These are phyloP conservation scores for Enteromius argenteus DNA, from an alignment of 2,797 vertebrate species.

Conservation along the genomic window DNA sequence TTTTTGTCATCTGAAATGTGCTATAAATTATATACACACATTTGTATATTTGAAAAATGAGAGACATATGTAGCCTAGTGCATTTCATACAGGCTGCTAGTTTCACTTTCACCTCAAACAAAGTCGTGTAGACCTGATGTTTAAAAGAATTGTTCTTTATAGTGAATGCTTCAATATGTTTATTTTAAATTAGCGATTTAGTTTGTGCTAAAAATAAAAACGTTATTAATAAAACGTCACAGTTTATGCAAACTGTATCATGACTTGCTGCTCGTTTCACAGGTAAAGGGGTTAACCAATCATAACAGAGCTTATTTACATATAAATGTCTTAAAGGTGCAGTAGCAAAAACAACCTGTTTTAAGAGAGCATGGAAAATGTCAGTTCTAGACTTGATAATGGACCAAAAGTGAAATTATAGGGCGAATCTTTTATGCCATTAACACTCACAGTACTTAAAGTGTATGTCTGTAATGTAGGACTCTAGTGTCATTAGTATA, in stretches of 20 bases:
- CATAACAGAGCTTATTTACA: background rate
- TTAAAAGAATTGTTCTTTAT: too few relatives aligned
- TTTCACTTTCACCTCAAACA: too few relatives aligned
- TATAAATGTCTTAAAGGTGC: background rate
- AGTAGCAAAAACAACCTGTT: background rate
- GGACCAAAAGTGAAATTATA: background rate
- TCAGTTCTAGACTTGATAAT: background rate
- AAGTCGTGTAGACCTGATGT: too few relatives aligned
- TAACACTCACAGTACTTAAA: background rate
- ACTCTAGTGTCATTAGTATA: slow-evolving; percentile 20
- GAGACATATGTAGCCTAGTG: too few relatives aligned
- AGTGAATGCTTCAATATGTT: too few relatives aligned
- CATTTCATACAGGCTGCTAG: too few relatives aligned
- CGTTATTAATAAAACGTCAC: background rate
- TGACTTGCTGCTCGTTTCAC: background rate
- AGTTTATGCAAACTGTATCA: background rate
- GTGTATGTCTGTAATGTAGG: background rate
- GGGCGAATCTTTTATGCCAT: background rate
- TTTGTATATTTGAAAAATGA: too few relatives aligned
- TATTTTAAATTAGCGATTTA: background rate
- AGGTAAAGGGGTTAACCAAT: background rate
- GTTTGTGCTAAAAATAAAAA: background rate
- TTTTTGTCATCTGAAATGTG: too few relatives aligned
- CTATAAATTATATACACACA: too few relatives aligned
- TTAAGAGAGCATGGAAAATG: background rate